Percentiles rank a stretch among this genome's conserved stretches.
These are phyloP conservation scores for Trilocha varians DNA, from an alignment of 2,888 invertebrate genomes.

Conservation along the genomic window DNA sequence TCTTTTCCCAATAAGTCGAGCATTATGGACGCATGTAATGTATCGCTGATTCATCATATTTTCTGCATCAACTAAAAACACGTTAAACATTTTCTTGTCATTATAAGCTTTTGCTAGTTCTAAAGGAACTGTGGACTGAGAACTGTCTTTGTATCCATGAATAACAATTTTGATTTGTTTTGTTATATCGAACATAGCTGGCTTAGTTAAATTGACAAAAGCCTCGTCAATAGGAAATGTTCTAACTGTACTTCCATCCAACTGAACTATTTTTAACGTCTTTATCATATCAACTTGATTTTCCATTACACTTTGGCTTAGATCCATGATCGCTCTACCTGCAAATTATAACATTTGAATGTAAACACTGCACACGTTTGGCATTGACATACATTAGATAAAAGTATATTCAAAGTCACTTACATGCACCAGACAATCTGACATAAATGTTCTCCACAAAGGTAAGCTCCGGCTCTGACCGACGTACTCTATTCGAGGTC, in stretches of 20 bases:
- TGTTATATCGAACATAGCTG: conserved; percentile 50
- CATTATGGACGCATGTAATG: conserved; percentile 54
- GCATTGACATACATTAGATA: conserved; percentile 63
- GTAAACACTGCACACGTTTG: conserved; percentile 1
- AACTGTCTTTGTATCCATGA: conserved; percentile 62
- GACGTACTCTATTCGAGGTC: conserved; percentile 16
- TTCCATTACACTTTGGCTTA: conserved; percentile 41
- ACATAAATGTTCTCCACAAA: conserved; percentile 58
- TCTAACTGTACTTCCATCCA: conserved; percentile 34
- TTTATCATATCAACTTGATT: conserved; percentile 46
- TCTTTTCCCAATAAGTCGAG: conserved; percentile 65
- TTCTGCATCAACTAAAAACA: conserved; percentile 59
- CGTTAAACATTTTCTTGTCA: conserved; percentile 60
- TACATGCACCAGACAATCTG: conserved; percentile 60
- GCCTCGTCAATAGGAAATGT: conserved; percentile 53
- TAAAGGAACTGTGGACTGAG: conserved; percentile 53
- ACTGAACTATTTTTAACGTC: conserved; percentile 51
- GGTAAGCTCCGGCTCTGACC: conserved; percentile 32
- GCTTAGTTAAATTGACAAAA: conserved; percentile 40
- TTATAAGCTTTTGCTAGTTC: conserved; percentile 57
- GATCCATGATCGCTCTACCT: conserved; percentile 64
- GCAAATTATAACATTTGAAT: conserved; percentile 16
- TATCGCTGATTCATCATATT: conserved; percentile 58
- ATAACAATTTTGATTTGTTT: conserved; percentile 63
- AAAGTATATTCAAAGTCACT: conserved; percentile 35